These are phyloP conservation scores for Erebia ligea DNA, from an alignment of 2,888 invertebrate genomes.

Conservation along the genomic window DNA sequence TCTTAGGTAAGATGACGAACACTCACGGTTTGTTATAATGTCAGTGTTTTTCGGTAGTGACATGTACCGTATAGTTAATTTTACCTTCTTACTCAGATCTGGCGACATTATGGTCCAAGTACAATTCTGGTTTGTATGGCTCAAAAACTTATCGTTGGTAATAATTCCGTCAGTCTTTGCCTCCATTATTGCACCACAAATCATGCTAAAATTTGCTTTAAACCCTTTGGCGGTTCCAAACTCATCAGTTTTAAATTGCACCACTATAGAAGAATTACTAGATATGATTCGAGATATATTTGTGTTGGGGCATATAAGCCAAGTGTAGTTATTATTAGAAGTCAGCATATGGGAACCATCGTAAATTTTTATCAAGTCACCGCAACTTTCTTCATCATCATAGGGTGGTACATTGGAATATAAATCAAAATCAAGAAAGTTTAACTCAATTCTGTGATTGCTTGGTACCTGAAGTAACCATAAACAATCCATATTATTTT, in stretches of 20 bases:
- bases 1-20: slow-evolving; percentile 69
- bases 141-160: slow-evolving; percentile 59
- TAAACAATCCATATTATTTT: slow-evolving; percentile 87
- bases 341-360: slow-evolving; percentile 52
- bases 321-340: slow-evolving; percentile 68
- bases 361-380: slow-evolving; percentile 66
- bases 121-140: slow-evolving; percentile 80
- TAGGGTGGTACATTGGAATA: slow-evolving; percentile 62
- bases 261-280: slow-evolving; percentile 82
- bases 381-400: slow-evolving; percentile 63
- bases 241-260: slow-evolving; percentile 86
- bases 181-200: slow-evolving; percentile 88
- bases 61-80: slow-evolving; percentile 86
- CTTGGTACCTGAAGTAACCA: slow-evolving; percentile 88
- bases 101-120: slow-evolving; percentile 87
- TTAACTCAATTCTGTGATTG: slow-evolving; percentile 87
- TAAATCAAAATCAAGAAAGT: slow-evolving; percentile 86
- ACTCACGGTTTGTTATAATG: slow-evolving; percentile 52
- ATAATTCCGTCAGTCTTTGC: slow-evolving; percentile 83
- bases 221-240: slow-evolving; percentile 89
- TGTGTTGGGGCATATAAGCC: slow-evolving; percentile 73
- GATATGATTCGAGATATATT: slow-evolving; percentile 71
- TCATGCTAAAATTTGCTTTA: slow-evolving; percentile 85
- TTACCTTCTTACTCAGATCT: slow-evolving; percentile 84
- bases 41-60: slow-evolving; percentile 61